Evolutionary conservation across 2,888 invertebrate species (phyloP).

Genomic region (Sericinus montela): DNA sequence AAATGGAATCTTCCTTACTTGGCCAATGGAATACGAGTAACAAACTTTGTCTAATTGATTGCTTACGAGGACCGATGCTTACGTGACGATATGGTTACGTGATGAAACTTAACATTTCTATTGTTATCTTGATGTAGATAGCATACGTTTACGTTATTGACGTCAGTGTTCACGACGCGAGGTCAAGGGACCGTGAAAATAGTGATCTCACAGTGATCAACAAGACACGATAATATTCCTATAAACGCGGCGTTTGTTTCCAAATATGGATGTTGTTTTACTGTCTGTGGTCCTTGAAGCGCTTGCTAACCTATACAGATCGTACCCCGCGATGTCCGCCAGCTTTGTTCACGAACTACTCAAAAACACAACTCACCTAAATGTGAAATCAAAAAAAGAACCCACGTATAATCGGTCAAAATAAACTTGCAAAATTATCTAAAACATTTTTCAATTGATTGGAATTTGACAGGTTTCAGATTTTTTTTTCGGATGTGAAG

Average conservation of each 20-base stretch:
- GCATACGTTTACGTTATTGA: no score
- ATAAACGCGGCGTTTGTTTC: slow-evolving; percentile 8
- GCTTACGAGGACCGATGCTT: no score
- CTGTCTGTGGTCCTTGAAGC: slow-evolving; percentile 1
- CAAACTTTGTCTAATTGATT: no score
- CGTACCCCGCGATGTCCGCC: background rate
- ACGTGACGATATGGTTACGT: no score
- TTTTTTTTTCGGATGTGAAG: slow-evolving; percentile 1
- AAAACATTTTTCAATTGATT: slow-evolving; percentile 16
- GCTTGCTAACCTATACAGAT: background rate
- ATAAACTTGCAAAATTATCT: slow-evolving; percentile 20
- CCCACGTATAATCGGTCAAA: slow-evolving; percentile 15
- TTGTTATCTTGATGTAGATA: no score
- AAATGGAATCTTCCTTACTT: no score
- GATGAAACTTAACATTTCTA: no score
- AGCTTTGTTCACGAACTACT: background rate
- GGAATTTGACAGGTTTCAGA: slow-evolving; percentile 14
- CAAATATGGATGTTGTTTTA: slow-evolving; percentile 17
- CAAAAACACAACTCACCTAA: slow-evolving; percentile 9
- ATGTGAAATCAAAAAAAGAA: background rate
- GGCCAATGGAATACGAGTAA: no score
- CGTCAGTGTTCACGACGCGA: background rate
- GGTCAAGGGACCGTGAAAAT: slow-evolving; percentile 6
- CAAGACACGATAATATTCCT: no score
- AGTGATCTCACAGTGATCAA: slow-evolving; percentile 11